Evolutionary conservation across 2,797 vertebrate genomes (phyloP).

Genomic region (Oceanodroma leucorhoa): DNA sequence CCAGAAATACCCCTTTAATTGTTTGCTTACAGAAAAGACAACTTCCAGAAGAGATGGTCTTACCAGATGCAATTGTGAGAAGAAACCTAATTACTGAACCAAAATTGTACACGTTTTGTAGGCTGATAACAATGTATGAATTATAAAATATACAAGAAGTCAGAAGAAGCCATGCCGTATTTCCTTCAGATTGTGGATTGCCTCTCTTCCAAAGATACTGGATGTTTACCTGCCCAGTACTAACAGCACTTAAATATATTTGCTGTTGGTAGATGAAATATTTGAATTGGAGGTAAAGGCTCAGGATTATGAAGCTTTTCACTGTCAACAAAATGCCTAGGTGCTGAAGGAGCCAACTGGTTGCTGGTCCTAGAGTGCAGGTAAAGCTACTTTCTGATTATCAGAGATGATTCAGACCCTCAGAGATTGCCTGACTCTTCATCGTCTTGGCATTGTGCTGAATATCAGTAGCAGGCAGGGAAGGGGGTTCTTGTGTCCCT

Average conservation of each 20-base stretch:
- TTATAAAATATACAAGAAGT: background rate
- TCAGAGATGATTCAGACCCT: background rate
- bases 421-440: background rate
- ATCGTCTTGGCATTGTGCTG: accelerated
- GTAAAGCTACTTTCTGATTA: background rate
- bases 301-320: background rate
- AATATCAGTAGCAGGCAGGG: background rate
- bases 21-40: background rate
- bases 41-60: background rate
- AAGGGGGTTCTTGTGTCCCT: background rate
- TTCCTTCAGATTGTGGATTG: background rate
- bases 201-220: background rate
- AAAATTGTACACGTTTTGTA: background rate
- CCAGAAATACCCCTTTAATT: background rate
- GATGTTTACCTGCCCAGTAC: background rate
- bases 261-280: background rate
- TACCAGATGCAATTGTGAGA: background rate
- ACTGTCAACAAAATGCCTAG: background rate
- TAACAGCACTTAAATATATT: background rate
- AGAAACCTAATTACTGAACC: background rate
- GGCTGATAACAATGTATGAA: background rate
- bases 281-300: background rate
- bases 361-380: background rate
- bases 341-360: background rate
- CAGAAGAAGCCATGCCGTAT: background rate